Conservation (phyloP, 2,113 vertebrate genomes). For the Cyanistes caeruleus region DNA sequence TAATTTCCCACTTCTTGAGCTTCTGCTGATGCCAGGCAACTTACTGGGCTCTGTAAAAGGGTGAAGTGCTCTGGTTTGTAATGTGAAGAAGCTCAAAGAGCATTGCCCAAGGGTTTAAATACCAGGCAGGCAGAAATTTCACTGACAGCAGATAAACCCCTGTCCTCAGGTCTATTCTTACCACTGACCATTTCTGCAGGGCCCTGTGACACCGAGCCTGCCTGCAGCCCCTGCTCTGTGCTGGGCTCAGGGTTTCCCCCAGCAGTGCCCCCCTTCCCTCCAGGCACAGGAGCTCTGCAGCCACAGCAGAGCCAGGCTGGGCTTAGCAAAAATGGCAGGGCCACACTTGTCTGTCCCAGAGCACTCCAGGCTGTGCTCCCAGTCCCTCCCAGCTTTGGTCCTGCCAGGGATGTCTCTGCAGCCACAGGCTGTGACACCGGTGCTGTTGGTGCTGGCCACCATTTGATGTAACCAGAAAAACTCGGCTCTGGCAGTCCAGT, state of each 20-base stretch:
- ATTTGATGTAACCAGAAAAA: neutral
- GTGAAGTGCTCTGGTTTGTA: neutral
- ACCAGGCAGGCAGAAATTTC: neutral
- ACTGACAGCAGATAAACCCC: neutral
- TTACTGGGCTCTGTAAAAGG: neutral
- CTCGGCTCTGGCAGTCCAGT: too few relatives aligned
- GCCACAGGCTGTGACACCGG: neutral
- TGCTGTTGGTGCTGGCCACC: rapidly evolving
- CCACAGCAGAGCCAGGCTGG: neutral
- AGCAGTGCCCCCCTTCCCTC: neutral
- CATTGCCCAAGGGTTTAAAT: neutral
- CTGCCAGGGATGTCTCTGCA: neutral
- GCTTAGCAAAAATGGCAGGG: neutral
- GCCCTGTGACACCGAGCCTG: neutral
- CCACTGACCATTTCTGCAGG: neutral
- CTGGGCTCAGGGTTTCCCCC: neutral
- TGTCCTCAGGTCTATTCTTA: neutral
- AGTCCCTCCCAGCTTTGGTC: neutral
- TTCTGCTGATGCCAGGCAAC: neutral
- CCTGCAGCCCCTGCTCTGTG: neutral
- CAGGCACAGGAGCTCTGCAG: neutral
- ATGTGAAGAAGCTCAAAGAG: neutral
- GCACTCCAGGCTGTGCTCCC: neutral
- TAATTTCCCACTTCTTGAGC: neutral
- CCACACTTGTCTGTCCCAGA: neutral